These are phyloP conservation scores for Eueides isabella DNA, from an alignment of 1,140 invertebrate genomes.

Conservation along the genomic window DNA sequence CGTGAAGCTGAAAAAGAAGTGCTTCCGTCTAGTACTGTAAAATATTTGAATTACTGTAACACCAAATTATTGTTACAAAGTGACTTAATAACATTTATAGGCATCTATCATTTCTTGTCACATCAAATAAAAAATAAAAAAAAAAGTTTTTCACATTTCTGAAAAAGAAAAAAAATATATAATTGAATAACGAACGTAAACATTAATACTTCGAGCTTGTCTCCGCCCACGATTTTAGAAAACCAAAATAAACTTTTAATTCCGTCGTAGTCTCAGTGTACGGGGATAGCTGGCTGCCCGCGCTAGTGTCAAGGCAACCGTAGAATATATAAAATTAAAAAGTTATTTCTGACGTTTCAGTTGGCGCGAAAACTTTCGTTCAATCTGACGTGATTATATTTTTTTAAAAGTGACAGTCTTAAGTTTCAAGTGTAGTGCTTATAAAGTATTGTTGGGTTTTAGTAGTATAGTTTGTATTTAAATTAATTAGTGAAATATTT, in stretches of 20 bases:
- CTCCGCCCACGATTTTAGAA: slow-evolving; percentile 52
- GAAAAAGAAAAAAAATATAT: neutral
- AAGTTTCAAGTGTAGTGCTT: neutral
- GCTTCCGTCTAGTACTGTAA: no score
- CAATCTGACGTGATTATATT: slow-evolving; percentile 21
- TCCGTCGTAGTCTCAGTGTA: slow-evolving; percentile 50
- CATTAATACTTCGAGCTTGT: slow-evolving; percentile 34
- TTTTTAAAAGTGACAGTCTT: neutral
- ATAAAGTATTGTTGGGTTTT: neutral
- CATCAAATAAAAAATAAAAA: slow-evolving; percentile 14
- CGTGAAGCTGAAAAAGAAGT: no score
- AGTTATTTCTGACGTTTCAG: slow-evolving; percentile 29
- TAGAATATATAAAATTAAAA: slow-evolving; percentile 31
- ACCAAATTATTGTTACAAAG: neutral
- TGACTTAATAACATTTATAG: neutral
- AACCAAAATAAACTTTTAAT: slow-evolving; percentile 63
- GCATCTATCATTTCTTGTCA: neutral
- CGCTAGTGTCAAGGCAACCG: slow-evolving; percentile 42
- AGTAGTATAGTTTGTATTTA: neutral
- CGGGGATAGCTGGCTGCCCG: slow-evolving; percentile 36
- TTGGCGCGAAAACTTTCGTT: slow-evolving; percentile 23
- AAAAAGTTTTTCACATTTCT: slow-evolving; percentile 8
- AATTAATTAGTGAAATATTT: neutral
- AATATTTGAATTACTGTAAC: neutral
- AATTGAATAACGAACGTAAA: slow-evolving; percentile 33